Conservation (phyloP, 2,888 invertebrate species). For the Monoplex corrugatus region DNA sequence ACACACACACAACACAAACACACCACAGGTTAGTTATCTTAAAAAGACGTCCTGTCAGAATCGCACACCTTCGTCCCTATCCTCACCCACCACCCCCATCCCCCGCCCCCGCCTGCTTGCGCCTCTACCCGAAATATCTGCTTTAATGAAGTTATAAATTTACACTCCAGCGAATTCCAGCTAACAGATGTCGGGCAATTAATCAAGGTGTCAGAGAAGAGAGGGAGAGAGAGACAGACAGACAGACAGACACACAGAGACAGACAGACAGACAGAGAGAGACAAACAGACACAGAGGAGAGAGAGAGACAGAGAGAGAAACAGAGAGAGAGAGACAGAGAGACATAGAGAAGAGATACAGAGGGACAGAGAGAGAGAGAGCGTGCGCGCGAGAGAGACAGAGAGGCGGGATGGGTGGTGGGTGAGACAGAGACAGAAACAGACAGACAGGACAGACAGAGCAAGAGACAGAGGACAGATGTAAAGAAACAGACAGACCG, state of each 20-base stretch:
- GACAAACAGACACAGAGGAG: not conserved
- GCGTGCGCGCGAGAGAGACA: too few species aligned
- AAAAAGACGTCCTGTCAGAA: too few species aligned
- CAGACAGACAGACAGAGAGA: not conserved
- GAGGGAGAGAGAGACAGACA: not conserved
- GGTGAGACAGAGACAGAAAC: not conserved
- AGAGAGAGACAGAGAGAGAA: not conserved
- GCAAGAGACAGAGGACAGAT: not conserved
- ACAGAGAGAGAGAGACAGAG: not conserved
- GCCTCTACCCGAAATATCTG: too few species aligned
- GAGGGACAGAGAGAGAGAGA: not conserved
- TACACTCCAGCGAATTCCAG: too few species aligned
- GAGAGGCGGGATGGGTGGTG: too few species aligned
- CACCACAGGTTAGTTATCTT: too few species aligned
- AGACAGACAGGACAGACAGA: not conserved
- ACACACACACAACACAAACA: not conserved
- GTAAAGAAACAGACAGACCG: not conserved
- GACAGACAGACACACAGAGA: slow-evolving; percentile 30
- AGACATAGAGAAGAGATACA: not conserved
- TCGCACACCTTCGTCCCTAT: too few species aligned
- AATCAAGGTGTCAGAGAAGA: too few species aligned
- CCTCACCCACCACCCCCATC: too few species aligned
- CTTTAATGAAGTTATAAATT: too few species aligned
- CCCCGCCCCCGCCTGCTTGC: too few species aligned
- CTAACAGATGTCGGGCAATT: too few species aligned